Evolutionary conservation across 2,888 invertebrate genomes (phyloP).

Genomic region (Altica lythri): DNA sequence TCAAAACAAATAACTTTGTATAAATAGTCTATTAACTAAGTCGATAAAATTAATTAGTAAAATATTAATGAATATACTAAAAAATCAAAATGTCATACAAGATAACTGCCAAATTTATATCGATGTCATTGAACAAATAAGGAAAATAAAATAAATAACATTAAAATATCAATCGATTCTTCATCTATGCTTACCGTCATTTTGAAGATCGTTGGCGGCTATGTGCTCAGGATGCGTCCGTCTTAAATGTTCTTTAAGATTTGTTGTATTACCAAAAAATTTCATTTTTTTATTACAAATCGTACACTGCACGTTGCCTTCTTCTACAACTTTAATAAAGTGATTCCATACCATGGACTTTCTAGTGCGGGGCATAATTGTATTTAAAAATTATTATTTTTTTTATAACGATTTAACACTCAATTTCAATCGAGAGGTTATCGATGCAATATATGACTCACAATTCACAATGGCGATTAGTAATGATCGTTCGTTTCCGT

Average conservation of each 20-base stretch:
- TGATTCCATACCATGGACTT: conserved; percentile 19
- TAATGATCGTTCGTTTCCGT: neutral
- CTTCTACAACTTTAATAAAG: conserved; percentile 15
- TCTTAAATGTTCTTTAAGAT: conserved; percentile 20
- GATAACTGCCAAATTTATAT: too few relatives aligned
- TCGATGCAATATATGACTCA: conserved; percentile 13
- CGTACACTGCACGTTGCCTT: conserved; percentile 10
- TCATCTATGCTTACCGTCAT: conserved; percentile 23
- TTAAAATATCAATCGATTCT: too few relatives aligned
- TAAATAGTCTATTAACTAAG: too few relatives aligned
- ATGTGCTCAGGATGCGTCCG: conserved; percentile 15
- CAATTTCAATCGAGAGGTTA: conserved; percentile 21
- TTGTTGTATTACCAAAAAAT: conserved; percentile 22
- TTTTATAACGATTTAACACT: conserved; percentile 13
- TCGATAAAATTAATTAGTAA: too few relatives aligned
- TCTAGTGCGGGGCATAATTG: conserved; percentile 11
- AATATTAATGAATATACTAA: too few relatives aligned
- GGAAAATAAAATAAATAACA: conserved; percentile 3
- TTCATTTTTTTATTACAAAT: conserved; percentile 19
- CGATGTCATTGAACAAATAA: conserved; percentile 2
- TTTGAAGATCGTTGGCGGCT: conserved; percentile 13
- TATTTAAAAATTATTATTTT: conserved; percentile 6
- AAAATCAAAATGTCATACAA: too few relatives aligned
- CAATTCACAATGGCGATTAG: conserved; percentile 4
- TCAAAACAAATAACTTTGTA: too few relatives aligned